phyloP scores from a whole-genome alignment of 23 tunicate species.

The Corella eumyota region DNA sequence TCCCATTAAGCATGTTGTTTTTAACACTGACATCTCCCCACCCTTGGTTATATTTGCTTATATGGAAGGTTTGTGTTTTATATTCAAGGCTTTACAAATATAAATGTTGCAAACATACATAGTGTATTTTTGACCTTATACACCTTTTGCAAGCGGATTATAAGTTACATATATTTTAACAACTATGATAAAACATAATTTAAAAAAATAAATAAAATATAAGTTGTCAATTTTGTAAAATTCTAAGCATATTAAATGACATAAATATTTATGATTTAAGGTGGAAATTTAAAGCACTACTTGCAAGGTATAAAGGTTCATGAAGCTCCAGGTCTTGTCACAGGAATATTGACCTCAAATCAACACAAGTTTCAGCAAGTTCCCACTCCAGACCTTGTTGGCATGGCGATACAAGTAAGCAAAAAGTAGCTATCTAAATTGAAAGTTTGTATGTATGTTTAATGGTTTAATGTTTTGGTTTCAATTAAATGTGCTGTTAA shows the following conservation, averaged over 20 bases:
- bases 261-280: slow-evolving; percentile 6
- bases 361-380: slow-evolving; percentile 51
- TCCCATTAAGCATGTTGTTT: slow-evolving; percentile 47
- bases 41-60: slow-evolving; percentile 55
- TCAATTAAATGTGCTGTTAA: background rate
- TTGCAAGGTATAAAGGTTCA: slow-evolving; percentile 60
- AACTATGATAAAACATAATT: too few relatives aligned
- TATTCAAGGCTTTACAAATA: too few relatives aligned
- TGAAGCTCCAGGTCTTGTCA: slow-evolving; percentile 10
- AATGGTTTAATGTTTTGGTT: background rate
- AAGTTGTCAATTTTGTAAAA: too few relatives aligned
- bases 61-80: slow-evolving; percentile 44
- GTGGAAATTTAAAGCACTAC: slow-evolving; percentile 74
- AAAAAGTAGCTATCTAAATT: background rate
- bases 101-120: too few relatives aligned
- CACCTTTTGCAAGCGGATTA: too few relatives aligned
- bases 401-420: slow-evolving; percentile 92
- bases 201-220: too few relatives aligned
- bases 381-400: slow-evolving; percentile 71
- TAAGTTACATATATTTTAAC: too few relatives aligned
- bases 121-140: too few relatives aligned
- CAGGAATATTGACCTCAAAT: slow-evolving; percentile 32
- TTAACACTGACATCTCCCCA: slow-evolving; percentile 19
- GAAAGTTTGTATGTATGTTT: background rate
- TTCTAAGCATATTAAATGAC: background rate